Conservation (phyloP, 2,888 invertebrate species). For the Tetragonisca angustula region DNA sequence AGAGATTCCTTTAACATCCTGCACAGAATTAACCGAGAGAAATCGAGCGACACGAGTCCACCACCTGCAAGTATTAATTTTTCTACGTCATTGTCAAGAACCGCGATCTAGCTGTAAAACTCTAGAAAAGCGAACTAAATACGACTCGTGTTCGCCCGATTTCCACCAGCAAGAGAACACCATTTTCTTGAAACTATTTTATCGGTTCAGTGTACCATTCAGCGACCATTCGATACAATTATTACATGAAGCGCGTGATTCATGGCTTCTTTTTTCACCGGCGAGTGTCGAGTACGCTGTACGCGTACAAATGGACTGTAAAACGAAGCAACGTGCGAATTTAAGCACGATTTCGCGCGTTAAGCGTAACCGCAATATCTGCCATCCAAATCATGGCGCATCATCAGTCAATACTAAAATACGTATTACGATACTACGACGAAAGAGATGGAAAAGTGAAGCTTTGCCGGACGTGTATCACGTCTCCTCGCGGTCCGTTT, state of each 20-base stretch:
- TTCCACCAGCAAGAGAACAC: background rate
- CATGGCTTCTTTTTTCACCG: slow-evolving; percentile 26
- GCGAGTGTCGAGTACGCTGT: slow-evolving; percentile 68
- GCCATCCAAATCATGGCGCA: slow-evolving; percentile 39
- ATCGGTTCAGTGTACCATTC: background rate
- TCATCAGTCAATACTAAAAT: slow-evolving; percentile 65
- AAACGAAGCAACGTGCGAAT: slow-evolving; percentile 54
- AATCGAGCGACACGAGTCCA: background rate
- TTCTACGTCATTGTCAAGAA: background rate
- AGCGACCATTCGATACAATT: background rate
- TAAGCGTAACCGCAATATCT: slow-evolving; percentile 25
- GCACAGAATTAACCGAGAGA: background rate
- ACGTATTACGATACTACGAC: slow-evolving; percentile 34
- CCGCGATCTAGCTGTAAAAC: background rate
- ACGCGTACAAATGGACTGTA: slow-evolving; percentile 45
- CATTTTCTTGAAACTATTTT: background rate
- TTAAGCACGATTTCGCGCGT: slow-evolving; percentile 53
- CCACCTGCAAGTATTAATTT: background rate
- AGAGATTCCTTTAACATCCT: background rate
- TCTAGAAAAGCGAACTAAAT: background rate
- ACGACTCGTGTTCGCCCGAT: slow-evolving; percentile 7
- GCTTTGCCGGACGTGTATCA: slow-evolving; percentile 57
- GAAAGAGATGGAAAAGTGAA: slow-evolving; percentile 57
- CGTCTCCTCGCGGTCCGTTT: slow-evolving; percentile 23
- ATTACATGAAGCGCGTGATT: background rate